Percentiles rank a stretch among this genome's conserved stretches.
Evolutionary conservation across 2,888 invertebrate species (phyloP).

Genomic region (Nemoura dubitans): DNA sequence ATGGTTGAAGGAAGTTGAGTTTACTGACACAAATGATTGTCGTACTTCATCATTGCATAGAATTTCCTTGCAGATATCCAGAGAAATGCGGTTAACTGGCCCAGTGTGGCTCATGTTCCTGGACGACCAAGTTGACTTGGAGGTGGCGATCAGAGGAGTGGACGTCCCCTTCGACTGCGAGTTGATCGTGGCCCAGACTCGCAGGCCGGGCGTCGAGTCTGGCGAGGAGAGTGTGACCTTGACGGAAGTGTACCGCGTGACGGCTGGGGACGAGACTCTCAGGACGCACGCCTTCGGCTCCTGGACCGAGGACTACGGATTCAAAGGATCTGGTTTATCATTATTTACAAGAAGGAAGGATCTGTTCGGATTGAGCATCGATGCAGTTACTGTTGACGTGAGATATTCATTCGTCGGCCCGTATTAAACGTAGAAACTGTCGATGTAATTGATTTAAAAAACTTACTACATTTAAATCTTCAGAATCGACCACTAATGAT

Average conservation of each 20-base stretch:
- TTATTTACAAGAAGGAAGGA: not conserved
- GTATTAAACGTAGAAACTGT: too few relatives aligned
- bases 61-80: too few relatives aligned
- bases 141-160: not conserved
- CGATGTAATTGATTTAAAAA: too few relatives aligned
- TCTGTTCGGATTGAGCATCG: not conserved
- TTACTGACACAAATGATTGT: too few relatives aligned
- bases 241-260: slow-evolving; percentile 18
- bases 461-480: too few relatives aligned
- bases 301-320: not conserved
- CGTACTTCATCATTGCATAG: too few relatives aligned
- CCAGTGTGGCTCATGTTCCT: not conserved
- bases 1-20: too few relatives aligned
- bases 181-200: not conserved
- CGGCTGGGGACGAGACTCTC: not conserved
- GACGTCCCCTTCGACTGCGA: not conserved
- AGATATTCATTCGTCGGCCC: too few relatives aligned
- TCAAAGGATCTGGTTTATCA: not conserved
- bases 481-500: not conserved
- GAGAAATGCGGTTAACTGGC: not conserved
- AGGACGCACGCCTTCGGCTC: not conserved
- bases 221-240: not conserved
- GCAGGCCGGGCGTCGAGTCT: not conserved
- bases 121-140: not conserved
- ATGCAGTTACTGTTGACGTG: not conserved